A percentile compares a stretch with the other conserved stretches of the same genome.
phyloP scores from a whole-genome alignment of 2,888 invertebrate genomes.

The Diogma glabrata region DNA sequence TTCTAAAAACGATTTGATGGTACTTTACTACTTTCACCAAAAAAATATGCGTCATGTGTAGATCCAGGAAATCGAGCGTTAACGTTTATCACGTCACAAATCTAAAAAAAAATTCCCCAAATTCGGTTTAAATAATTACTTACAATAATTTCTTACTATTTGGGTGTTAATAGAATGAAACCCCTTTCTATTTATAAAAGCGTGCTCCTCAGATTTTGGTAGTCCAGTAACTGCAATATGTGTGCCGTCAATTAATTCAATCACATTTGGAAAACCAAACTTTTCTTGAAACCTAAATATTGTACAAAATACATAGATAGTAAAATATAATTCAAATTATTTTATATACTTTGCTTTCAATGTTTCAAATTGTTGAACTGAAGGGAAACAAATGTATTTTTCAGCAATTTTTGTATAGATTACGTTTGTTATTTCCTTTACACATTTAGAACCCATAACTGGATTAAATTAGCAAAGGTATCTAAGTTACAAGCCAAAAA shows the following conservation, averaged over 20 bases:
- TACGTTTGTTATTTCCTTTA: neutral
- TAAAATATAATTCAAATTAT: no score
- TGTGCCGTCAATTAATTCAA: slow-evolving; percentile 3
- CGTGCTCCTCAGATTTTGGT: neutral
- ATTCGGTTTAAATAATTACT: no score
- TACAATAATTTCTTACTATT: neutral
- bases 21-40: no score
- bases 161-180: slow-evolving; percentile 4
- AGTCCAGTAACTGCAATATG: neutral
- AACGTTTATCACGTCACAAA: neutral
- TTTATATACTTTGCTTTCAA: neutral
- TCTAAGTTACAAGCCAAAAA: neutral
- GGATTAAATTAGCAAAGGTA: neutral
- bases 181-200: neutral
- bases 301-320: no score
- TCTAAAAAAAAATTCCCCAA: no score
- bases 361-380: neutral
- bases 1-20: no score
- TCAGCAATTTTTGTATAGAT: neutral
- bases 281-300: neutral
- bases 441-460: neutral
- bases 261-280: neutral
- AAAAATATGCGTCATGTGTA: slow-evolving; percentile 5
- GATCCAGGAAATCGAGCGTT: slow-evolving; percentile 6
- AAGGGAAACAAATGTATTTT: neutral